Evolutionary conservation across 2,888 invertebrate genomes (phyloP), one percentile per base, ranked within the genome.

Genomic region (Arrhopalites spinosus): DNA sequence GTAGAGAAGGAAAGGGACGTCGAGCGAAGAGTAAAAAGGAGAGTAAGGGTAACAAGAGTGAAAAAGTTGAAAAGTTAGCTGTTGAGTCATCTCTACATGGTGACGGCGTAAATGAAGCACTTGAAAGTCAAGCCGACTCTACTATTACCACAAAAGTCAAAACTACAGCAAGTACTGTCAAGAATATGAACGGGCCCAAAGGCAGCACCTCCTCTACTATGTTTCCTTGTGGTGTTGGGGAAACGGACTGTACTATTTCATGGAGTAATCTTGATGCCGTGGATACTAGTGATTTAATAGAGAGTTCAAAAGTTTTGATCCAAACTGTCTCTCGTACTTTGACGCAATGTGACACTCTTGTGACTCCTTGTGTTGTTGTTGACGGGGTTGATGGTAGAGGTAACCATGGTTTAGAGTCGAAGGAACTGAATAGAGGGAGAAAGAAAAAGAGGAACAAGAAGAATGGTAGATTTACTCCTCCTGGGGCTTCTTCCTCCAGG

Each of bases 241-340:
- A 66, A 23, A 66, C 36, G 20, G 36, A 45, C 45, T 66, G 63
- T 25, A 20, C n/a, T 47, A 47, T 72, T 72, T 72, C 72, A 47
- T 72, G 72, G 72, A 64, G 45, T 43, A 72, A 63, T 29, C 72
- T 72, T 15, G 63, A 72, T 64, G 27, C 63, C 17, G 47, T 72
- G n/a, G 72, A 72, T 47, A 72, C 72, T 29, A 61, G 72, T 43
- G 72, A 72, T 72, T 72, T 79, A 56, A 78, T 81, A 45, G 79
- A 77, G 74, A 79, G 76, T 73, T 81, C 81, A 11, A 80, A 79
- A 77, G 78, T 74, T 71, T 77, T 81, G 68, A 70, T 81, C 29
- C 77, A 78, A 64, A 79, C 79, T 23, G 80, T 81, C 1, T 74
- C 74, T 2, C 75, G 67, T 50, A 79, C 81, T 45, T 75, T 79